Evolutionary conservation across 2,888 invertebrate species (phyloP), one percentile per base, ranked within the genome.

Genomic region (Leptopilina syphax): DNA sequence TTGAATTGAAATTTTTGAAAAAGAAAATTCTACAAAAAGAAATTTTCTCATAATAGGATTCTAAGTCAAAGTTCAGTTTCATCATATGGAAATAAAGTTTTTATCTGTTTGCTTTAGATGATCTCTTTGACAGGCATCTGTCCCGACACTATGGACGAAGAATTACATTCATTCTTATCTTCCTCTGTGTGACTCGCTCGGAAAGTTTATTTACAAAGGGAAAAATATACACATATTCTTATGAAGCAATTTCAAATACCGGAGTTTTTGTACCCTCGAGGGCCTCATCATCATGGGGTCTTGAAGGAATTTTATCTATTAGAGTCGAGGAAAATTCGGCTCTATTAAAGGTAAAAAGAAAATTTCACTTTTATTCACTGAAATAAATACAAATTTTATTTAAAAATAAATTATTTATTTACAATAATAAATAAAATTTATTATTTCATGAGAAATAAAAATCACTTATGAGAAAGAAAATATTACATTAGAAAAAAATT

Each of bases 241-340:
- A 91, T 70, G 85, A 88, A 82, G 90, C 89, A n/a, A 84, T 84
- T 44, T 89, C 91, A 13, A 90, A 85, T 83, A 86, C 90, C 27
- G 91, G 91, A 4, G 91, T 91, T 60, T 83, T 91, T 77, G 82
- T 90, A 68, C 91, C 91, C 34, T 88, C 89, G 10, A 85, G 83
- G 67, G 89, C 91, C 44, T 87, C 89, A 57, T 91, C 91, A 10
- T 86, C 88, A n/a, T 91, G 91, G 89, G 89, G 89, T 57, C 85
- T 91, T 57, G 84, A 86, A 77, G 91, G 91, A 60, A 85, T 81
- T 76, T 85, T 91, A 41, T 78, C 88, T 66, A 84, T 91, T 77
- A 88, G 87, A 79, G 85, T 87, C 50, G 84, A 84, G 18, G 82
- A 89, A 81, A 80, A 88, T 78, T 80, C 82, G 44, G 86, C 85